A percentile compares a stretch with the other conserved stretches of the same genome.
These are phyloP conservation scores for Andrena bicolor DNA, from an alignment of 2,888 invertebrate species.

Conservation along the genomic window DNA sequence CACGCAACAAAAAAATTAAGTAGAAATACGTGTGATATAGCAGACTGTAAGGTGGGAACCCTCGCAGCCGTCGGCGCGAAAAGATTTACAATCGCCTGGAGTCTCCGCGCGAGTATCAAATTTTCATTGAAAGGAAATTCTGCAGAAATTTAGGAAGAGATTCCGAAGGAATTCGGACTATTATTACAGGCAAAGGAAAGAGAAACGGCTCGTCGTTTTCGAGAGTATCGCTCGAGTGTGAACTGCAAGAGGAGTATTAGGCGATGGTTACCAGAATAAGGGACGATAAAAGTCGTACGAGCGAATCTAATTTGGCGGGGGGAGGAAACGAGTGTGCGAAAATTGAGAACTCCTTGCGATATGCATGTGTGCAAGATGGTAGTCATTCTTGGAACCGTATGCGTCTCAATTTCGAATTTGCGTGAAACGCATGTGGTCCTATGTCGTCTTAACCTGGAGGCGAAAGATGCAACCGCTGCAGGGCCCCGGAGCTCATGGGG, in stretches of 20 bases:
- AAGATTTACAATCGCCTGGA: constrained; percentile 38
- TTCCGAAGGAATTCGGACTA: constrained; percentile 60
- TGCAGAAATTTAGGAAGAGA: constrained; percentile 59
- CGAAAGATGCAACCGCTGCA: no score
- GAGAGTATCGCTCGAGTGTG: constrained; percentile 49
- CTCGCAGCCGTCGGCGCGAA: constrained; percentile 25
- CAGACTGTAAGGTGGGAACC: constrained; percentile 13
- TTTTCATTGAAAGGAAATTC: constrained; percentile 67
- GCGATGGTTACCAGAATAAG: constrained; percentile 64
- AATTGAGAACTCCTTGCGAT: constrained; percentile 54
- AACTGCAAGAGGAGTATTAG: constrained; percentile 62
- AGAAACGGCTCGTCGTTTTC: constrained; percentile 51
- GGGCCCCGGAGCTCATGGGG: no score
- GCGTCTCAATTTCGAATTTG: constrained; percentile 40
- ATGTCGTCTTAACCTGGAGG: no score
- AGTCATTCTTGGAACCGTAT: background rate
- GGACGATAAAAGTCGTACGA: constrained; percentile 68
- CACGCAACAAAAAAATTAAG: constrained; percentile 9
- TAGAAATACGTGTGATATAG: constrained; percentile 7
- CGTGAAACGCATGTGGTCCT: constrained; percentile 28
- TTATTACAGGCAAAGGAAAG: constrained; percentile 55
- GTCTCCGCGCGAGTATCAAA: constrained; percentile 50
- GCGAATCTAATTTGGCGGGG: constrained; percentile 63
- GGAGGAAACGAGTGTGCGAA: constrained; percentile 47
- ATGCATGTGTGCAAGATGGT: constrained; percentile 8